Base-by-base conservation (phyloP, 2,888 invertebrate species). In the Tenodera sinensis region DNA sequence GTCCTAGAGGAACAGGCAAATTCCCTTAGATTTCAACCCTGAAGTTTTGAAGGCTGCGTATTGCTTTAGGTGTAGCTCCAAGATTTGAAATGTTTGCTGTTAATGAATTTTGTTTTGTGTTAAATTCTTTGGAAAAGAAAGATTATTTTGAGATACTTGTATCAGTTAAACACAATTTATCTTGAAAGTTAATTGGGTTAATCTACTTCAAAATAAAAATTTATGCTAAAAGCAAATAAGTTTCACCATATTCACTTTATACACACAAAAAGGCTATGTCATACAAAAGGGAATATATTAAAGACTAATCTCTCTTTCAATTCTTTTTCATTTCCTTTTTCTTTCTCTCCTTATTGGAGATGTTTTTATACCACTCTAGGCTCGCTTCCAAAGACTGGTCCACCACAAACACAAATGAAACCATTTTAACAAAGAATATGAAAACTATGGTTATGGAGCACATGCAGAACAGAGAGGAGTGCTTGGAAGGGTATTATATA, bases 371-470 rank as follows among this genome's bases (percentile, higher is more conserved):
- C 87, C 84, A 89, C 28, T 84, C 87, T 84, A 87, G 89, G 88
- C 88, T 89, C 84, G 84, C 28, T 87, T 86, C 30, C 85, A 30
- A 87, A 85, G 83, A 85, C 90, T 89, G 90, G 84, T 87, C 89
- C 89, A 89, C 88, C 89, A 89, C 89, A 88, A 88, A 89, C 89
- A 89, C 86, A 88, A 89, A 42, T 81, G 15, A 88, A 89, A n/a
- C 25, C 12, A 30, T 34, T 81, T 83, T 83, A 34, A 42, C 25
- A 42, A 42, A 34, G 47, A 30, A 87, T 54, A 87, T 71, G 54
- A 87, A 87, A 28, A 28, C 83, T 28, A 83, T 54, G 34, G 20
- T 28, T n/a, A 83, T 34, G 34, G 81, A 30, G 71, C 25, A 30
- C 85, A 82, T 88, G 84, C 88, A 84, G 28, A 84, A n/a, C 15